Conservation (phyloP, 2,797 vertebrate genomes). For the Sebastiscus tertius region DNA sequence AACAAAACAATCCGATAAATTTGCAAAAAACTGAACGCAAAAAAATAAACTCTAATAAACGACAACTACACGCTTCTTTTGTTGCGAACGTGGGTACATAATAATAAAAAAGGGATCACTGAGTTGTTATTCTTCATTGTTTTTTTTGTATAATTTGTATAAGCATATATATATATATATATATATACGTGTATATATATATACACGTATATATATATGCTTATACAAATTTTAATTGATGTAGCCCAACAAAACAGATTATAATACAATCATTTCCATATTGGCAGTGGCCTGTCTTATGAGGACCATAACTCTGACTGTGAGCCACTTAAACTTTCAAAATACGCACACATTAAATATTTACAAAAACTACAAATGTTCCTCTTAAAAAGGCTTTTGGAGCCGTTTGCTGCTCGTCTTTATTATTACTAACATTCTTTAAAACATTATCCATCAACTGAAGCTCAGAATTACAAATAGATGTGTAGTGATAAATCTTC, state of each 20-base stretch:
- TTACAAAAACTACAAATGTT: slow-evolving; percentile 2
- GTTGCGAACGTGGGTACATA: slow-evolving; percentile 58
- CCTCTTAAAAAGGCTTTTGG: background rate
- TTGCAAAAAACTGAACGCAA: slow-evolving; percentile 69
- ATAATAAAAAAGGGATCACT: slow-evolving; percentile 57
- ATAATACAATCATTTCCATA: slow-evolving; percentile 2
- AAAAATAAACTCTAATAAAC: slow-evolving; percentile 72
- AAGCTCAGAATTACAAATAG: slow-evolving; percentile 22
- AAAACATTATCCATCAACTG: background rate
- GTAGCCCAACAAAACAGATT: background rate
- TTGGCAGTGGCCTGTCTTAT: background rate
- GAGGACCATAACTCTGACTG: background rate
- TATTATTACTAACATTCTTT: background rate
- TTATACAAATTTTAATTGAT: background rate
- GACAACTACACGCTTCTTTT: slow-evolving; percentile 65
- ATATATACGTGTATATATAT: too few relatives aligned
- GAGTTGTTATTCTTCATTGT: slow-evolving; percentile 52
- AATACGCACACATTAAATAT: slow-evolving; percentile 1
- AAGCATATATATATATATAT: too few relatives aligned
- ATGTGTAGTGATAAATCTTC: slow-evolving; percentile 18
- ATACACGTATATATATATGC: too few relatives aligned
- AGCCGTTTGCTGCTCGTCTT: background rate
- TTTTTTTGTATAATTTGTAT: too few relatives aligned
- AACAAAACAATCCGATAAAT: slow-evolving; percentile 74
- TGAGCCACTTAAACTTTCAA: slow-evolving; percentile 7